Evolutionary conservation across 2,888 invertebrate species (phyloP).

Genomic region (Tuta absoluta): DNA sequence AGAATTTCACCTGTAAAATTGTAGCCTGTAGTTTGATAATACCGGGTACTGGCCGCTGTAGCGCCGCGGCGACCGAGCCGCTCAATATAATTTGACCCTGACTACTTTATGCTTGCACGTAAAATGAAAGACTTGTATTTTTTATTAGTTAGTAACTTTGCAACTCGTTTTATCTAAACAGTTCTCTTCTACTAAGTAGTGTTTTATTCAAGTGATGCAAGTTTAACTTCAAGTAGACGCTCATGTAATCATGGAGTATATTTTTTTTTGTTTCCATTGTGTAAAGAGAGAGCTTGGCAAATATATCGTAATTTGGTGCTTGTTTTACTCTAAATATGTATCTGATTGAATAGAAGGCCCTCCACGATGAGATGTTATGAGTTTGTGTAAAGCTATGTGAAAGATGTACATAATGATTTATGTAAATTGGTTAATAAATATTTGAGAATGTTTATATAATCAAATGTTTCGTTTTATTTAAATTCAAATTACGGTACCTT

Average conservation of each 20-base stretch:
- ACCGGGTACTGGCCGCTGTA: too few relatives aligned
- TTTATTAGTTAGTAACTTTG: too few relatives aligned
- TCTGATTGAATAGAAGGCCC: constrained; percentile 77
- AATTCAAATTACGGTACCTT: too few relatives aligned
- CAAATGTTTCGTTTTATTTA: constrained; percentile 41
- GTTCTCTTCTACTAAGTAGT: not conserved
- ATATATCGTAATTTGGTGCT: constrained; percentile 78
- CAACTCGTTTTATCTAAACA: not conserved
- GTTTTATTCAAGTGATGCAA: not conserved
- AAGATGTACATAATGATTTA: constrained; percentile 80
- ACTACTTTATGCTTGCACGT: too few relatives aligned
- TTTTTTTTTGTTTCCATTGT: constrained; percentile 53
- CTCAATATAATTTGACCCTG: too few relatives aligned
- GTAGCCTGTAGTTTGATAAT: too few relatives aligned
- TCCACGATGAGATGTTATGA: constrained; percentile 77
- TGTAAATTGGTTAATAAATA: constrained; percentile 82
- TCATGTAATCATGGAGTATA: constrained; percentile 37
- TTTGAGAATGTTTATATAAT: constrained; percentile 82
- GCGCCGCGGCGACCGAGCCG: too few relatives aligned
- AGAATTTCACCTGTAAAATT: too few relatives aligned
- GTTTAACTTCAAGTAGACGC: not conserved
- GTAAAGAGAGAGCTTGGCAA: constrained; percentile 76
- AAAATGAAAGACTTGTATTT: too few relatives aligned
- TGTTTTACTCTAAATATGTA: constrained; percentile 60
- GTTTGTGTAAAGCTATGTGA: constrained; percentile 77